phyloP scores from a whole-genome alignment of 2,797 vertebrate species.

The Pelodytes ibericus region DNA sequence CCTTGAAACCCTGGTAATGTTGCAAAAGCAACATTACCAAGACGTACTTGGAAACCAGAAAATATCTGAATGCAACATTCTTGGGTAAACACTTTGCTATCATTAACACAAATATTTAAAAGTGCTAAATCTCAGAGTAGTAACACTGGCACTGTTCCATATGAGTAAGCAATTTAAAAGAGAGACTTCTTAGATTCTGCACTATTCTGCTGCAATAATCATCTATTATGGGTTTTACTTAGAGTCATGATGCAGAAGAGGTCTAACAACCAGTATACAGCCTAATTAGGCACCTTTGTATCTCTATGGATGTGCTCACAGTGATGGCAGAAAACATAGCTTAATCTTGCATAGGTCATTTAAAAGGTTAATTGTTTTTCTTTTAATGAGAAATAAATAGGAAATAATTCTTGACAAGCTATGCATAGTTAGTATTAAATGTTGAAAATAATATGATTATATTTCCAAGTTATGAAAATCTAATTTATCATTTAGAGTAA shows the following conservation, averaged over 20 bases:
- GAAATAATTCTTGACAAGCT: constrained; percentile 27
- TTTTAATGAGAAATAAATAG: constrained; percentile 11
- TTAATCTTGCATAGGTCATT: background rate
- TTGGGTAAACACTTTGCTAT: no score
- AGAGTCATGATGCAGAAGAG: background rate
- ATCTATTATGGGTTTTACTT: background rate
- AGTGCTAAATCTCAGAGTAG: no score
- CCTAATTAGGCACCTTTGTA: background rate
- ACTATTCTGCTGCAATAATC: background rate
- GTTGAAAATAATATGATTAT: background rate
- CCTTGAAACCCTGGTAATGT: no score
- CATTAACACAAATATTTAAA: no score
- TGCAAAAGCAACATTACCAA: no score
- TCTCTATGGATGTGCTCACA: background rate
- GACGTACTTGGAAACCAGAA: no score
- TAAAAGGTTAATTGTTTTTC: background rate
- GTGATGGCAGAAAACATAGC: background rate
- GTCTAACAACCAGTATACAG: background rate
- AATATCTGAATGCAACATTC: no score
- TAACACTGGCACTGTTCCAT: no score
- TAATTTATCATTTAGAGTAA: background rate
- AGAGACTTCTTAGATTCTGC: background rate
- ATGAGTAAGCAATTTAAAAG: no score
- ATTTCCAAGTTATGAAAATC: background rate
- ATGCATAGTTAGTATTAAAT: background rate